Evolutionary conservation across 2,113 vertebrate species (phyloP).

Genomic region (Astatoreochromis straeleni): DNA sequence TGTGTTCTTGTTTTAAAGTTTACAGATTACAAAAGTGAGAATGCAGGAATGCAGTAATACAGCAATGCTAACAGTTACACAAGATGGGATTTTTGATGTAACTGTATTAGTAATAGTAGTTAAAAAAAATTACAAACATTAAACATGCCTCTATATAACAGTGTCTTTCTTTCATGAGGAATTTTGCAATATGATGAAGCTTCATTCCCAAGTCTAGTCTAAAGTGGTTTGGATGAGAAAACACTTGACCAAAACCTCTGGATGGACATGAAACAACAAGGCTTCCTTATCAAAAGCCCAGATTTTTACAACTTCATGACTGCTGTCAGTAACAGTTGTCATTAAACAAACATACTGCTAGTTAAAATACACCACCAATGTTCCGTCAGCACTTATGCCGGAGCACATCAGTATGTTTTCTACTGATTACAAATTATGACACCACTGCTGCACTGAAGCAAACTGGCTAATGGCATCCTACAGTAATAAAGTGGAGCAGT

Average conservation of each 20-base stretch:
- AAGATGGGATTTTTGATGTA: background rate
- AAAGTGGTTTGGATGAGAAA: background rate
- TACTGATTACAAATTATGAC: background rate
- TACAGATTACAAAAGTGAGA: background rate
- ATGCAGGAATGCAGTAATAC: background rate
- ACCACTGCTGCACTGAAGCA: background rate
- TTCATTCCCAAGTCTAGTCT: background rate
- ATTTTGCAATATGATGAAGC: background rate
- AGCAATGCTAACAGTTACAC: background rate
- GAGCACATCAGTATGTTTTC: background rate
- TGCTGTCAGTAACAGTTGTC: background rate
- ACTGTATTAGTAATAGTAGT: background rate
- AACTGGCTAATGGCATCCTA: background rate
- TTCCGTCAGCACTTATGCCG: background rate
- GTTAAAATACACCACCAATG: background rate
- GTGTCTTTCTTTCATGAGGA: background rate
- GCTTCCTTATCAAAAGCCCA: background rate
- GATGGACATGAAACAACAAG: background rate
- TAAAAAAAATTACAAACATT: background rate
- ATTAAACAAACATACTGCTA: background rate
- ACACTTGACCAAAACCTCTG: background rate
- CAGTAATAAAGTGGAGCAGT: constrained; percentile 12
- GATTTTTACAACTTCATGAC: background rate
- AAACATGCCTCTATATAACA: background rate
- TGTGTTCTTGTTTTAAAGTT: background rate